Base-by-base conservation (phyloP, 2,797 vertebrate species). In the Sebastes hubbsi region DNA sequence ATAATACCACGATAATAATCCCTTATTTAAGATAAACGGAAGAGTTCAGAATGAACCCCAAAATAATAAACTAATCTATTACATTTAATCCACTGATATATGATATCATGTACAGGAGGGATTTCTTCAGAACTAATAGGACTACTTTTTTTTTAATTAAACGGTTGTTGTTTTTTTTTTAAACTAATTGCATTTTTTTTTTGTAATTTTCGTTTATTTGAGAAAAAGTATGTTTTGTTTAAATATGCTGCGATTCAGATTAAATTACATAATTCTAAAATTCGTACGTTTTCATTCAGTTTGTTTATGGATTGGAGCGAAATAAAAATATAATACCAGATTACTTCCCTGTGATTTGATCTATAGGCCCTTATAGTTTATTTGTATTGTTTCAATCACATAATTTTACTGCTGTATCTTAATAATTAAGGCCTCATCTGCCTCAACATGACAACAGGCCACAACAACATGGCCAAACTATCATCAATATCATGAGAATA, bases 381-480 rank as follows among this genome's bases (percentile, higher is more conserved):
- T 56, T 76, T 22, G 2, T 32, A 46, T 59, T 59, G 30, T 61
- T 65, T 77, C 24, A n/a, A 13, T 61, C 22, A 29, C 46, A 58
- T 72, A 0, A 42, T 71, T 75, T 75, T 66, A 58, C 55, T 30
- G 4, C 55, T 30, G 4, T 20, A 10, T 60, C 32, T 54, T 69
- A 70, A 77, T 73, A 70, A 77, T 69, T 55, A 64, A 73, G 73
- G 14, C 73, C 77, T 58, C 46, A 12, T 52, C 20, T 61, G 27
- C 11, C 24, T 3, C 58, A 13, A 24, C 62, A 5, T 27, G 42
- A 29, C 12, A 32, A 13, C 70, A 6, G 12, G 42, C 25, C 5
- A 24, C 22, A 12, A 24, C 36, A 42, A 42, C 38, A 42, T 42
- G 11, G 20, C 64, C 1, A 13, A 29, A 36, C 7, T 6, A 27